Conservation (phyloP, 2,888 invertebrate species). For the Trisateles emortualis region DNA sequence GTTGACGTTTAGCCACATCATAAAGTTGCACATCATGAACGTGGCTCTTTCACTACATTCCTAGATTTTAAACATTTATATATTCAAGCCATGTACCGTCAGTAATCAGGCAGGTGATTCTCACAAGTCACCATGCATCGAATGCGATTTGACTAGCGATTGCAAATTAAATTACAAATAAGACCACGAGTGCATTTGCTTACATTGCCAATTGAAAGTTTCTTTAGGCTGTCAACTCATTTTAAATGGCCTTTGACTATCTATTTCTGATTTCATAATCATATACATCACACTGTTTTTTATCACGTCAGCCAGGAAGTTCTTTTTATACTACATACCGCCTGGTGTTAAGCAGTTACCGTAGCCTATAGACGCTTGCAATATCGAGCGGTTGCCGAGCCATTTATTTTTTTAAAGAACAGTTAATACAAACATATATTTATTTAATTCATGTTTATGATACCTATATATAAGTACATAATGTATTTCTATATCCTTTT, state of each 20-base stretch:
- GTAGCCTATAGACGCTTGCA: too few species aligned
- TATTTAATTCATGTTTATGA: too few species aligned
- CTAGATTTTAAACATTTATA: slow-evolving; percentile 35
- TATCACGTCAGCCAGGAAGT: too few species aligned
- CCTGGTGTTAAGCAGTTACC: too few species aligned
- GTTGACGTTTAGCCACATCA: too few species aligned
- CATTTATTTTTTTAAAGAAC: too few species aligned
- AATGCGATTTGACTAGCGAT: slow-evolving; percentile 66
- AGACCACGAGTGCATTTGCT: slow-evolving; percentile 48
- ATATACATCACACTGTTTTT: too few species aligned
- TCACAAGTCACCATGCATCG: slow-evolving; percentile 61
- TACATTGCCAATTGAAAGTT: slow-evolving; percentile 37
- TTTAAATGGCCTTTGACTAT: neutral
- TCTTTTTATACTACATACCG: too few species aligned
- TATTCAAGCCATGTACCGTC: slow-evolving; percentile 61
- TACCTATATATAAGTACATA: too few species aligned
- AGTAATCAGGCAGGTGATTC: slow-evolving; percentile 71
- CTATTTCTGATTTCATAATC: neutral
- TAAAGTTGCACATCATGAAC: slow-evolving; percentile 16
- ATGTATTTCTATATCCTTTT: too few species aligned
- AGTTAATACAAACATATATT: too few species aligned
- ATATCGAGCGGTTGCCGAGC: too few species aligned
- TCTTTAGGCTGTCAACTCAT: slow-evolving; percentile 1
- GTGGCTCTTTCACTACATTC: slow-evolving; percentile 13
- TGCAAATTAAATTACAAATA: slow-evolving; percentile 70